phyloP scores from a whole-genome alignment of 2,797 vertebrate species.

The Ispidina picta region DNA sequence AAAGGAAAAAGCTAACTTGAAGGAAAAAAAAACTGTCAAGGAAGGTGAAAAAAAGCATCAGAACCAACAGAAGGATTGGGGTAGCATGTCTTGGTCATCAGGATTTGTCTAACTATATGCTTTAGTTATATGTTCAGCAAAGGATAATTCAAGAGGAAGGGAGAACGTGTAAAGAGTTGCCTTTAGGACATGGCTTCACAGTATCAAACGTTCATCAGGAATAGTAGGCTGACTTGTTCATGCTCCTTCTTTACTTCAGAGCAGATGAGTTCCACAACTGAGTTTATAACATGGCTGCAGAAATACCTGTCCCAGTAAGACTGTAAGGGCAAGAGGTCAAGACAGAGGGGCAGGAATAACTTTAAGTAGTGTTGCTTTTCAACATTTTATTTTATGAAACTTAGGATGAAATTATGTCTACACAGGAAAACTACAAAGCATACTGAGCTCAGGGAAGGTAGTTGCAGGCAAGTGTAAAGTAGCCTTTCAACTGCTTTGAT shows the following conservation, averaged over 20 bases:
- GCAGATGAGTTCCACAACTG: not conserved
- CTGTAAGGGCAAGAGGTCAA: not conserved
- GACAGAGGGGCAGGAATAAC: not conserved
- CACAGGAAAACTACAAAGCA: not conserved
- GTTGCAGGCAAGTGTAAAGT: not conserved
- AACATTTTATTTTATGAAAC: not conserved
- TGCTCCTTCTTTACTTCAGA: not conserved
- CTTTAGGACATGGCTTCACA: not conserved
- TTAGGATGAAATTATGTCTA: not conserved
- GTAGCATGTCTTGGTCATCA: not conserved
- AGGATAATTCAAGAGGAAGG: not conserved
- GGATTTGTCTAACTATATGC: not conserved
- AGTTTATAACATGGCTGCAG: not conserved
- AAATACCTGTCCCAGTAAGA: not conserved
- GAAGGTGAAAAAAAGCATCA: not conserved
- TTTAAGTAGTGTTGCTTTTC: not conserved
- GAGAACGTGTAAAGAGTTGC: not conserved
- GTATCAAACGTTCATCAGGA: not conserved
- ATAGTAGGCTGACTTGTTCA: not conserved
- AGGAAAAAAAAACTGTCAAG: not conserved
- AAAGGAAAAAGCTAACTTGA: not conserved
- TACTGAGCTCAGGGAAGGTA: not conserved
- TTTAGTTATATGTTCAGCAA: not conserved
- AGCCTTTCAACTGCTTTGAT: not conserved
- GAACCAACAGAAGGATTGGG: not conserved